Percentiles rank a stretch among this genome's conserved stretches.
phyloP scores from a whole-genome alignment of 2,888 invertebrate genomes.

The Alloplasta piceator region DNA sequence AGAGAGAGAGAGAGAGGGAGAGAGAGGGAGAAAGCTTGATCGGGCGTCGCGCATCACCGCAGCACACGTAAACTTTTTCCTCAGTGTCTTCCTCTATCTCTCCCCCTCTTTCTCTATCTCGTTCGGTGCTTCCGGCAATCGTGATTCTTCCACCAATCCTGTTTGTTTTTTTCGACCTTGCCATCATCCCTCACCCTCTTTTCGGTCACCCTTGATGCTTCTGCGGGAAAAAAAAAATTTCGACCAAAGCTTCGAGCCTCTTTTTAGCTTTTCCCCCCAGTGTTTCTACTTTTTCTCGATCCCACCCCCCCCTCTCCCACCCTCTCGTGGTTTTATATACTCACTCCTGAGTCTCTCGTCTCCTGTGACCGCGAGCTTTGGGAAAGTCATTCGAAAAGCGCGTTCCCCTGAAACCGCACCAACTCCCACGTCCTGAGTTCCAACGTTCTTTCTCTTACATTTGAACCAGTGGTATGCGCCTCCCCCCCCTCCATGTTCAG shows the following conservation, averaged over 20 bases:
- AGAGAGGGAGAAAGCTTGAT: constrained; percentile 56
- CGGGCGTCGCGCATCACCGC: constrained; percentile 55
- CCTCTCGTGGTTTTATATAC: constrained; percentile 40
- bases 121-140: constrained; percentile 45
- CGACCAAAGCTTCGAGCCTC: constrained; percentile 48
- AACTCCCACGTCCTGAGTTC: constrained; percentile 51
- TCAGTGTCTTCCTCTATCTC: neutral
- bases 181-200: constrained; percentile 25
- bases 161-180: constrained; percentile 56
- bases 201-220: neutral
- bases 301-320: constrained; percentile 10
- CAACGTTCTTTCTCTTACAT: constrained; percentile 55
- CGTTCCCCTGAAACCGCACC: constrained; percentile 65
- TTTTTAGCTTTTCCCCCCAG: constrained; percentile 20
- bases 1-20: constrained; percentile 50
- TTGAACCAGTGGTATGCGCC: constrained; percentile 44
- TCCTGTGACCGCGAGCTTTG: constrained; percentile 64
- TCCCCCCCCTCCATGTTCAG: too few species aligned
- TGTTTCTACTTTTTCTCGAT: constrained; percentile 3
- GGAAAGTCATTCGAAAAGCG: constrained; percentile 78
- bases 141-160: constrained; percentile 54
- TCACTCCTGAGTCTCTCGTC: constrained; percentile 8
- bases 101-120: neutral
- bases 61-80: constrained; percentile 53
- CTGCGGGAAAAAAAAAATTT: constrained; percentile 14